phyloP scores from a whole-genome alignment of 2,113 vertebrate genomes.

The Labeo rohita region DNA sequence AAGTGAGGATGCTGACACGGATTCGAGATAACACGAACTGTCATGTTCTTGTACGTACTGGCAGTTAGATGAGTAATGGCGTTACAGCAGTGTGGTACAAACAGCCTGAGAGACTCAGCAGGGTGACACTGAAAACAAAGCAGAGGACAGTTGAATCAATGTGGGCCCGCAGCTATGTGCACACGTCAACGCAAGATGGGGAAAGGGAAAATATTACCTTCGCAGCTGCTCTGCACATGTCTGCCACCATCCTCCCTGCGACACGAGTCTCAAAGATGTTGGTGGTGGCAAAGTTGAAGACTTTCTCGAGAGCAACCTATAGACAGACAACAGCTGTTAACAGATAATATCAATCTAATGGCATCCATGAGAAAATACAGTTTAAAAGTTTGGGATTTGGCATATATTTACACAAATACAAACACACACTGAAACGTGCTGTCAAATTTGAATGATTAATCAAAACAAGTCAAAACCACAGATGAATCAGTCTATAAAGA shows the following conservation, averaged over 20 bases:
- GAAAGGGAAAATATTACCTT: slow-evolving; percentile 35
- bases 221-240: slow-evolving; percentile 96
- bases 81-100: slow-evolving; percentile 94
- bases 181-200: neutral
- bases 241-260: slow-evolving; percentile 95
- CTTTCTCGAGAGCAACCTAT: slow-evolving; percentile 94
- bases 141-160: neutral
- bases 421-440: neutral
- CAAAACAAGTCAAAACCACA: neutral
- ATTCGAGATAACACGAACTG: neutral
- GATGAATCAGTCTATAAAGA: neutral
- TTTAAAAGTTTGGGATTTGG: neutral
- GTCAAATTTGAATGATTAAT: neutral
- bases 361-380: neutral
- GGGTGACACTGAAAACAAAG: slow-evolving; percentile 85
- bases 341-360: neutral
- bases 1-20: neutral
- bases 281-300: slow-evolving; percentile 95
- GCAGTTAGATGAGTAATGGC: slow-evolving; percentile 80
- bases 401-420: neutral
- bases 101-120: slow-evolving; percentile 89
- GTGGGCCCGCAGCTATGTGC: neutral
- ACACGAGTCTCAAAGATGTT: slow-evolving; percentile 99
- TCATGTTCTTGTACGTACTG: slow-evolving; percentile 65
- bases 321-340: neutral